phyloP scores from a whole-genome alignment of 2,797 vertebrate genomes.

The Myiotriccus ornatus region DNA sequence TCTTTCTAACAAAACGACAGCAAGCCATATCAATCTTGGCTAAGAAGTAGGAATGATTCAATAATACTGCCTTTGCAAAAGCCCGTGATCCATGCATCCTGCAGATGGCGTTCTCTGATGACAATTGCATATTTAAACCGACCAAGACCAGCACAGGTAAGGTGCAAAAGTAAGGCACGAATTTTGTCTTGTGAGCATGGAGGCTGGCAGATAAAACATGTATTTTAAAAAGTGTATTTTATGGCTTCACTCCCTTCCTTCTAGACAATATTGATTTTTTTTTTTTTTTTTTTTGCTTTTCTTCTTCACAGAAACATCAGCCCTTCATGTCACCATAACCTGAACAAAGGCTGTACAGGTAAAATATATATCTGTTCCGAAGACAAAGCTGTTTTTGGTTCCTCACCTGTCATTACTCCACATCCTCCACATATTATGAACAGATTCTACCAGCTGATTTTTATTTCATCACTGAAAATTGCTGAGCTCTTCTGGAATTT shows the following conservation, averaged over 20 bases:
- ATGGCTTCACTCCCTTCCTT: background rate
- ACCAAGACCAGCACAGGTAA: background rate
- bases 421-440: background rate
- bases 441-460: background rate
- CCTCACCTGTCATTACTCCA: background rate
- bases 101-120: background rate
- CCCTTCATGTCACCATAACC: background rate
- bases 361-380: background rate
- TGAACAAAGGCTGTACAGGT: background rate
- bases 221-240: too few relatives aligned
- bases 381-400: background rate
- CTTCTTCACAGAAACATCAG: background rate
- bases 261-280: background rate
- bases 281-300: too few relatives aligned
- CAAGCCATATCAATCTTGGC: rapidly evolving
- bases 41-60: background rate
- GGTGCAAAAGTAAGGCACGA: background rate
- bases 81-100: rapidly evolving
- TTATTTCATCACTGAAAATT: background rate
- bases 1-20: background rate
- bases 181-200: background rate
- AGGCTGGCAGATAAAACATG: background rate
- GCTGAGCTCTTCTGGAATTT: background rate
- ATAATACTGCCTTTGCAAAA: background rate
- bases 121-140: background rate